These are phyloP conservation scores for Trogon surrucura DNA, from an alignment of 2,113 vertebrate genomes.

Conservation along the genomic window DNA sequence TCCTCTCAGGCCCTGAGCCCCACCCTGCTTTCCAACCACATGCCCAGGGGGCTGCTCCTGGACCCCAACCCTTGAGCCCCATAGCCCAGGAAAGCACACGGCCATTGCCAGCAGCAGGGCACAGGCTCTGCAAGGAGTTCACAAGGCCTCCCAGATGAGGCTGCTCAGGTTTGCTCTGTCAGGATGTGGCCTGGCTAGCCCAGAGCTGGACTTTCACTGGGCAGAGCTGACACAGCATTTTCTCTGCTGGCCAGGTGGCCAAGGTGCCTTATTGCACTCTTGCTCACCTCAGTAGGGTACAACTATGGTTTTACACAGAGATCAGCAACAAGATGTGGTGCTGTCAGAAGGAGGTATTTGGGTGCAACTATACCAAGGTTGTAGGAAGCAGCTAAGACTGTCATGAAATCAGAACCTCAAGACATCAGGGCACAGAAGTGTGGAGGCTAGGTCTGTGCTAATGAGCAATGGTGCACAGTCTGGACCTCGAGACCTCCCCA, in stretches of 20 bases:
- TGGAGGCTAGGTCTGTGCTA: not conserved
- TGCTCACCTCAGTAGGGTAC: not conserved
- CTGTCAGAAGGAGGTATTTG: not conserved
- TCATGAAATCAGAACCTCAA: not conserved
- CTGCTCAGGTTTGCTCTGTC: not conserved
- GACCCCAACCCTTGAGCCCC: not conserved
- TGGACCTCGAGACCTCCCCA: too few species aligned
- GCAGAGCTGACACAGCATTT: not conserved
- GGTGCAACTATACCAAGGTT: not conserved
- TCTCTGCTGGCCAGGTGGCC: accelerated
- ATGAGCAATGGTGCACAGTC: accelerated
- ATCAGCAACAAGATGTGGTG: not conserved
- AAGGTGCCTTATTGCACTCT: not conserved
- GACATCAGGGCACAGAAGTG: not conserved
- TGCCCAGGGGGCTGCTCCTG: not conserved
- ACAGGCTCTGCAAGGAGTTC: not conserved
- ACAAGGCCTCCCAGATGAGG: not conserved
- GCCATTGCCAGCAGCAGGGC: not conserved
- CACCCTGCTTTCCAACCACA: not conserved
- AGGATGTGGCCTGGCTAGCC: not conserved
- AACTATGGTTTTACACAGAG: not conserved
- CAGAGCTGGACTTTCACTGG: not conserved
- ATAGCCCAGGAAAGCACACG: not conserved
- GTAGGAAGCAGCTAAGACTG: not conserved
- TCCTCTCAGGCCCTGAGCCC: not conserved